phyloP scores from a whole-genome alignment of 2,113 vertebrate genomes.

The Anoura caudifer region DNA sequence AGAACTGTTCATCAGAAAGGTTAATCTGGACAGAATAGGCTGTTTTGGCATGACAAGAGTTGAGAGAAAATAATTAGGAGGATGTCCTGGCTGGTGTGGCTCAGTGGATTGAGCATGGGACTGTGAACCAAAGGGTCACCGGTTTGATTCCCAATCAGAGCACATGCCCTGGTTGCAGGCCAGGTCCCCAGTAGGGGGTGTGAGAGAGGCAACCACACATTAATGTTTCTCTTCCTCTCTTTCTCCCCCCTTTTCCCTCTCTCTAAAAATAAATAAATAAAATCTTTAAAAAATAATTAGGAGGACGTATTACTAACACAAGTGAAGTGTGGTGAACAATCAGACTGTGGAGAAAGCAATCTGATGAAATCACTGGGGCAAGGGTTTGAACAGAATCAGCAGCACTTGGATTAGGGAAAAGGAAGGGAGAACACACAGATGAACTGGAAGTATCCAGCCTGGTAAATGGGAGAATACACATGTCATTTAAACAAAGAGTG shows the following conservation, averaged over 20 bases:
- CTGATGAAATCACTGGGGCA: not conserved
- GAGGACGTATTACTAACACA: not conserved
- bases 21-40: not conserved
- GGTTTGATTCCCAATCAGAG: no score
- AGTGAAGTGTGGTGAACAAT: not conserved
- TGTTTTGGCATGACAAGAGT: not conserved
- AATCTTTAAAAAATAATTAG: not conserved
- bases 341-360: not conserved
- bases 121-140: no score
- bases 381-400: not conserved
- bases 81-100: no score
- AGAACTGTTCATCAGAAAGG: not conserved
- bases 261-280: not conserved
- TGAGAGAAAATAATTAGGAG: not conserved
- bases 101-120: no score
- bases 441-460: not conserved
- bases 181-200: no score
- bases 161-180: no score
- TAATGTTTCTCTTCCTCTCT: no score
- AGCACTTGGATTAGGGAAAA: not conserved
- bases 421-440: not conserved
- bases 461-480: not conserved
- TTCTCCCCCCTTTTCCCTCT: no score
- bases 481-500: not conserved
- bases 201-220: no score